Evolutionary conservation across 2,797 vertebrate species (phyloP).

Genomic region (Melanitta fusca): DNA sequence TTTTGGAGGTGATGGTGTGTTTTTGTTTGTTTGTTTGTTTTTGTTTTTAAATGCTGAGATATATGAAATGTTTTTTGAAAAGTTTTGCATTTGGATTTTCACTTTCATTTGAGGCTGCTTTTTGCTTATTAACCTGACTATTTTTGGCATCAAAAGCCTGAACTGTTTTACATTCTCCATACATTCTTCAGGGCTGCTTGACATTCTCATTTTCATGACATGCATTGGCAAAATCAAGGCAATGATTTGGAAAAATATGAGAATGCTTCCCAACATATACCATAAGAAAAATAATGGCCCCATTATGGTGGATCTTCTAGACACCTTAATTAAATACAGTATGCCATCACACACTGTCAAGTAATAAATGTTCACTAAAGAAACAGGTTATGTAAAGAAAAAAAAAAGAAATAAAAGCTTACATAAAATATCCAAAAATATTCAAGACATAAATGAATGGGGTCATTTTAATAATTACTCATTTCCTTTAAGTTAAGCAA

Average conservation of each 20-base stretch:
- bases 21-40: neutral
- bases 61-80: neutral
- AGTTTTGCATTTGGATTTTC: neutral
- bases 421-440: neutral
- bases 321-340: neutral
- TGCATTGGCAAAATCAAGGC: neutral
- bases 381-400: neutral
- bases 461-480: neutral
- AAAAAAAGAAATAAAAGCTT: neutral
- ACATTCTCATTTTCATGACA: neutral
- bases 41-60: neutral
- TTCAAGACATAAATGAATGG: too few species aligned
- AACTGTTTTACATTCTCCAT: neutral
- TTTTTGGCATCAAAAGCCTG: neutral
- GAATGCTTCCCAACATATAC: neutral
- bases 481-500: neutral
- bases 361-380: neutral
- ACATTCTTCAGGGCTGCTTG: neutral
- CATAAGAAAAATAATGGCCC: neutral
- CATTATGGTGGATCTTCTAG: neutral
- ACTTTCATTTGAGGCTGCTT: neutral
- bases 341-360: neutral
- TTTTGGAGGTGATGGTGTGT: neutral
- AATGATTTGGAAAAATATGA: neutral
- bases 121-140: neutral